Conservation (phyloP, 2,113 vertebrate genomes). For the Halcyon senegalensis region DNA sequence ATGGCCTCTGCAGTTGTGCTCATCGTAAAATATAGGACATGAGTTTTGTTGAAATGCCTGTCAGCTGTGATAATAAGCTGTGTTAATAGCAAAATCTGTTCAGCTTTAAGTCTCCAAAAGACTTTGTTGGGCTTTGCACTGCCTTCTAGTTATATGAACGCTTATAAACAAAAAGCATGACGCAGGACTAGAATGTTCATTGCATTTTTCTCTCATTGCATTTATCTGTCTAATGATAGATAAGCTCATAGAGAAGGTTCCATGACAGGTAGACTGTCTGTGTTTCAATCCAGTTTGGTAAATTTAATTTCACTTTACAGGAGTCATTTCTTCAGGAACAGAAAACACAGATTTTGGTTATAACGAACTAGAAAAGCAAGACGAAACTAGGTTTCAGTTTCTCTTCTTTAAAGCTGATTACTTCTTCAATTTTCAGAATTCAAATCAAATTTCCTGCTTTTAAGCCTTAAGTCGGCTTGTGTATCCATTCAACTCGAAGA, state of each 20-base stretch:
- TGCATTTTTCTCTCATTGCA: not conserved
- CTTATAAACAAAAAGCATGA: not conserved
- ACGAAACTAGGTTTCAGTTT: not conserved
- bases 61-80: not conserved
- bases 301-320: not conserved
- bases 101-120: not conserved
- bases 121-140: not conserved
- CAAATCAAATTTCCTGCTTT: not conserved
- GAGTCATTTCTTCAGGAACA: not conserved
- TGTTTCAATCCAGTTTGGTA: not conserved
- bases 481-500: not conserved
- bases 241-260: not conserved
- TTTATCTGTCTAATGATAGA: not conserved
- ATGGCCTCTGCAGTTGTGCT: not conserved
- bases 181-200: not conserved
- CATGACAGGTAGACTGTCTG: not conserved
- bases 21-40: not conserved
- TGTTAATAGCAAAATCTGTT: not conserved
- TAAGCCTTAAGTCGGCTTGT: conserved; percentile 2
- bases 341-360: not conserved
- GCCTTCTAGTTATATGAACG: not conserved
- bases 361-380: not conserved
- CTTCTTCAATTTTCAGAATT: conserved; percentile 21
- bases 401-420: conserved; percentile 42
- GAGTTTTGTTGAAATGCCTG: not conserved